Evolutionary conservation across 2,888 invertebrate genomes (phyloP).

Genomic region (Hymenopus coronatus): DNA sequence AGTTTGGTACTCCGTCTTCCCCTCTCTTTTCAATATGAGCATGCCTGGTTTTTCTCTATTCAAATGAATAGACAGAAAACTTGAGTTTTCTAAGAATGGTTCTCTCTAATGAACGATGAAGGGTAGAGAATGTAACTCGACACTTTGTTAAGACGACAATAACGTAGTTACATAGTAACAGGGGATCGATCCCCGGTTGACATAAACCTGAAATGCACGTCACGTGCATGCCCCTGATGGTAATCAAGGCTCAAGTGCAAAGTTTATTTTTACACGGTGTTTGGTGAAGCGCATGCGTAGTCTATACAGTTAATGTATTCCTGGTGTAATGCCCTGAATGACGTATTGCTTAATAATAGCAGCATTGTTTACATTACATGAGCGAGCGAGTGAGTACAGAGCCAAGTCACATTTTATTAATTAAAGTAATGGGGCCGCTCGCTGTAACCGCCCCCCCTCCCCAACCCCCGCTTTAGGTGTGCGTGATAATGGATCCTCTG

Average conservation of each 20-base stretch:
- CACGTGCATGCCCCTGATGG: not conserved
- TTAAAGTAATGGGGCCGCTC: slow-evolving; percentile 2
- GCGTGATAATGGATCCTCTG: not conserved
- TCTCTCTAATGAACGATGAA: too few species aligned
- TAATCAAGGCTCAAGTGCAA: not conserved
- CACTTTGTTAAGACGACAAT: too few species aligned
- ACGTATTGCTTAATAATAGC: slow-evolving; percentile 11
- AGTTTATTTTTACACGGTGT: not conserved
- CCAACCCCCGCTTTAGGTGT: not conserved
- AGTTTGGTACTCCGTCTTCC: too few species aligned
- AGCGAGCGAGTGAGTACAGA: not conserved
- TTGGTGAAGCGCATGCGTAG: not conserved
- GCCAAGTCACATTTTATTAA: slow-evolving; percentile 14
- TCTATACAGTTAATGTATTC: not conserved
- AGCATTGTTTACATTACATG: slow-evolving; percentile 9
- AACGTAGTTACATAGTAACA: too few species aligned
- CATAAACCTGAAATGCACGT: not conserved
- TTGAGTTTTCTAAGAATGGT: too few species aligned
- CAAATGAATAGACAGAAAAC: too few species aligned
- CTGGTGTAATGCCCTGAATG: slow-evolving; percentile 6
- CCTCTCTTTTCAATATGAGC: too few species aligned
- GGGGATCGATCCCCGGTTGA: too few species aligned
- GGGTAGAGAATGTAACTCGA: too few species aligned
- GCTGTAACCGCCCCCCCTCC: not conserved
- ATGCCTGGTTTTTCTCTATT: too few species aligned